Base-by-base conservation (phyloP, 2,888 invertebrate species). In the Troilus luridus region DNA sequence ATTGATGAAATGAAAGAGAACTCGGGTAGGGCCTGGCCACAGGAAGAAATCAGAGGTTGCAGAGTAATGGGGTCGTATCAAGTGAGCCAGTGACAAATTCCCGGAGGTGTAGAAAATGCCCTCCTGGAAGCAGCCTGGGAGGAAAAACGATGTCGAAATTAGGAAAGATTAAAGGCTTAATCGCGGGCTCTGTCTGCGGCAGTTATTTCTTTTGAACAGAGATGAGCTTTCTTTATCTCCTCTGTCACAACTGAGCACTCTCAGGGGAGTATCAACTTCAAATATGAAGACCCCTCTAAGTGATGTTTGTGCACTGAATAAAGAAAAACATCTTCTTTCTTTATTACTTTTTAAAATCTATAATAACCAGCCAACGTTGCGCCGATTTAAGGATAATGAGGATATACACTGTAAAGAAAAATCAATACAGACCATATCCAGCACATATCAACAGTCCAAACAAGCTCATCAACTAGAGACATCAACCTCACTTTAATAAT, bases 101-200 rank as follows among this genome's bases (percentile, higher is more conserved):
- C 27, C 72, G 6, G n/a, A 77, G 72, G 72, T 77, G 72, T 41
- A 41, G 72, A 41, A 77, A 77, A 77, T 77, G 72, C 72, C 72
- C 72, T 41, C 41, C 17, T 27, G 14, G 24, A 77, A 77, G 72
- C 41, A 41, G 17, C 41, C 72, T 19, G 27, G 27, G 72, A 77
- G 72, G 72, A 77, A 77, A 77, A 77, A 77, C 72, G 72, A 77
- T 77, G 72, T 77, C 27, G 72, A 77, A 77, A 77, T 77, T 77
- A 77, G 72, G 72, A 19, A 77, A 77, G 72, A 77, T 77, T 77
- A 77, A 77, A 77, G 72, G 72, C 72, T 77, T 77, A 77, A 77
- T 77, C 72, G 72, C 27, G 72, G 72, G 27, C 72, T 77, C 72
- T 77, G 72, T 77, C 41, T 41, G 41, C 19, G 27, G 72, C 2